These are phyloP conservation scores for Stenoptilia bipunctidactyla DNA, from an alignment of 2,888 invertebrate genomes.

Conservation along the genomic window DNA sequence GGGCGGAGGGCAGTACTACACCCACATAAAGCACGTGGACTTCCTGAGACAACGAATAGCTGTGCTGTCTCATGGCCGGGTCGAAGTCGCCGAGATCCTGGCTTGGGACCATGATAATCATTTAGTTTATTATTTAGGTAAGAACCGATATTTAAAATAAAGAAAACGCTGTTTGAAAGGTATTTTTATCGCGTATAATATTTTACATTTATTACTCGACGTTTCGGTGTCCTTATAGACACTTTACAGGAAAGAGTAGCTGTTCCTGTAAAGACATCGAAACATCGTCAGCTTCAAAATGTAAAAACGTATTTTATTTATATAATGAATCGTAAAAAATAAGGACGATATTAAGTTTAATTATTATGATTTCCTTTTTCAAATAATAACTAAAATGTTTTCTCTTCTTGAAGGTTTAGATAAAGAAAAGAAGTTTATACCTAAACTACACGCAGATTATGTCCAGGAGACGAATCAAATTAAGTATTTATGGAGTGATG, in stretches of 20 bases:
- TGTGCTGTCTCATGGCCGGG: slow-evolving; percentile 87
- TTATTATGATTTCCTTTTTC: not conserved
- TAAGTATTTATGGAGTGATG: slow-evolving; percentile 42
- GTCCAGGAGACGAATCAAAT: slow-evolving; percentile 55
- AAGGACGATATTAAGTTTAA: too few relatives aligned
- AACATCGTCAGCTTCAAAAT: too few relatives aligned
- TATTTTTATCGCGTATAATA: too few relatives aligned
- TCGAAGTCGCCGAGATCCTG: slow-evolving; percentile 85
- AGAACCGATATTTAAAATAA: too few relatives aligned
- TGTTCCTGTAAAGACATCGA: too few relatives aligned
- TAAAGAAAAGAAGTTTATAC: slow-evolving; percentile 39
- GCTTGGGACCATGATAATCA: slow-evolving; percentile 89
- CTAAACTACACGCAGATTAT: slow-evolving; percentile 53
- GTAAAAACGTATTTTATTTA: too few relatives aligned
- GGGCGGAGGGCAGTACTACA: slow-evolving; percentile 86
- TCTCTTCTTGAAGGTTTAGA: slow-evolving; percentile 53
- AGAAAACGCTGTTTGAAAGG: too few relatives aligned
- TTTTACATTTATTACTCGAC: too few relatives aligned
- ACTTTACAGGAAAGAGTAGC: too few relatives aligned
- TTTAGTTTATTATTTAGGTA: slow-evolving; percentile 80
- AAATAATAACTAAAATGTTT: slow-evolving; percentile 9
- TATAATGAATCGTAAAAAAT: too few relatives aligned
- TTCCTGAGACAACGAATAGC: slow-evolving; percentile 86
- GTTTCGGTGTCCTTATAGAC: too few relatives aligned
- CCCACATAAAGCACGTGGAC: slow-evolving; percentile 90